These are phyloP conservation scores for Mechanitis mazaeus DNA, from an alignment of 2,888 invertebrate species.

Conservation along the genomic window DNA sequence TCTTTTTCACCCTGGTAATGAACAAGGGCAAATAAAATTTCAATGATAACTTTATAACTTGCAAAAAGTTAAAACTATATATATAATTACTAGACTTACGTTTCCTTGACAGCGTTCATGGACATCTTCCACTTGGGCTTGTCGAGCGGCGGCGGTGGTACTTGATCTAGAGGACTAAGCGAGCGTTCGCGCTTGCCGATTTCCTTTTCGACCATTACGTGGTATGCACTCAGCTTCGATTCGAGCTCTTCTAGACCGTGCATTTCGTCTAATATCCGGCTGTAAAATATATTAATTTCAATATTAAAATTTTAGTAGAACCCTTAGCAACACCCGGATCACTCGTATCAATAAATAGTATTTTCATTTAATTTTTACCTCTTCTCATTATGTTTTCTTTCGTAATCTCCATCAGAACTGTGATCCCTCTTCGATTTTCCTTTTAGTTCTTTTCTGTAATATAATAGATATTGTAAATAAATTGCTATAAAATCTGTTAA, in stretches of 20 bases:
- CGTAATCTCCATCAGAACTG: conserved; percentile 72
- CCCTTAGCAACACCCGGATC: too few relatives aligned
- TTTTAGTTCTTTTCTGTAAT: conserved; percentile 68
- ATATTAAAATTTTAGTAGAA: too few relatives aligned
- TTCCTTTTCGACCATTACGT: conserved; percentile 84
- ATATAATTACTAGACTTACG: conserved; percentile 47
- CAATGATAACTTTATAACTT: background rate
- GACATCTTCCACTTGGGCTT: conserved; percentile 84
- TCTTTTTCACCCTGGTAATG: conserved; percentile 77
- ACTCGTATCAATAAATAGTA: background rate
- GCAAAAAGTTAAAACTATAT: too few relatives aligned
- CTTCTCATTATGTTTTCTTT: conserved; percentile 69
- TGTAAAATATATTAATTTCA: conserved; percentile 3
- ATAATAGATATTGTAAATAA: background rate
- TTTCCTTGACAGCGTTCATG: conserved; percentile 76
- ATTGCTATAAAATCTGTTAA: background rate
- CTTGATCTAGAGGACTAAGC: conserved; percentile 64
- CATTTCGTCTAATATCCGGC: conserved; percentile 79
- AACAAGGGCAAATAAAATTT: conserved; percentile 16
- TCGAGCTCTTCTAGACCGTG: conserved; percentile 86
- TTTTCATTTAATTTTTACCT: conserved; percentile 43
- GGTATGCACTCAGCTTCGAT: conserved; percentile 86
- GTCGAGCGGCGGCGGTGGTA: conserved; percentile 70
- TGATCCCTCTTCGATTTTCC: conserved; percentile 68
- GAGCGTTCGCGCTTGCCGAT: conserved; percentile 70